Percentiles rank a stretch among this genome's conserved stretches.
phyloP scores from a whole-genome alignment of 2,113 vertebrate genomes.

The Oxyura jamaicensis region DNA sequence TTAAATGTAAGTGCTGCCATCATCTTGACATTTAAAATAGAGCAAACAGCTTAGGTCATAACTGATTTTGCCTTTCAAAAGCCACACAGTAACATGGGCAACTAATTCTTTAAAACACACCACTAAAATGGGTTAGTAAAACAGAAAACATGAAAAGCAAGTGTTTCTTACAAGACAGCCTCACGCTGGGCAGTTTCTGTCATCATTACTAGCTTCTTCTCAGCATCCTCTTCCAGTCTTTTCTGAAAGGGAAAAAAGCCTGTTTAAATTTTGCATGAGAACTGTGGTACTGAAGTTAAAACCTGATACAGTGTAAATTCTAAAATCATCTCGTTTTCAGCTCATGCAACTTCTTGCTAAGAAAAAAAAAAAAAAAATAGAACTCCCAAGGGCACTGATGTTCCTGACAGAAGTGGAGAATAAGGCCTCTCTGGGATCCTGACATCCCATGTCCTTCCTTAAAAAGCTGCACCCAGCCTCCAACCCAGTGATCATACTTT shows the following conservation, averaged over 20 bases:
- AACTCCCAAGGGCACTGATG: not conserved
- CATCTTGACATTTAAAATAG: not conserved
- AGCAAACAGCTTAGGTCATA: not conserved
- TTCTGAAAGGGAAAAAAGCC: conserved; percentile 68
- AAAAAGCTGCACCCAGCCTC: not conserved
- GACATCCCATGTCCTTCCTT: not conserved
- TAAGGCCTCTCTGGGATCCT: not conserved
- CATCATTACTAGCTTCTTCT: conserved; percentile 78
- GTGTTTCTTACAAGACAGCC: conserved; percentile 81
- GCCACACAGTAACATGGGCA: not conserved
- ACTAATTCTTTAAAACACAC: not conserved
- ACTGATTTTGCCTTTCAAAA: not conserved
- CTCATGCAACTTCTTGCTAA: not conserved
- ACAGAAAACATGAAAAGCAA: not conserved
- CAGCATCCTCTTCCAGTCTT: conserved; percentile 82
- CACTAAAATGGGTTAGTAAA: not conserved
- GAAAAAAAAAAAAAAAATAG: not conserved
- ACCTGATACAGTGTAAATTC: not conserved
- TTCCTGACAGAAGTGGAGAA: not conserved
- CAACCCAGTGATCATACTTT: not conserved
- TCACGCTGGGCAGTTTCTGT: conserved; percentile 82
- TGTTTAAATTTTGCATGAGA: not conserved
- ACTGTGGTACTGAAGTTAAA: not conserved
- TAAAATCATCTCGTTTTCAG: not conserved
- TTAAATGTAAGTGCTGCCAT: not conserved